phyloP scores from a whole-genome alignment of 2,113 vertebrate species.

The Hiodon tergisus region DNA sequence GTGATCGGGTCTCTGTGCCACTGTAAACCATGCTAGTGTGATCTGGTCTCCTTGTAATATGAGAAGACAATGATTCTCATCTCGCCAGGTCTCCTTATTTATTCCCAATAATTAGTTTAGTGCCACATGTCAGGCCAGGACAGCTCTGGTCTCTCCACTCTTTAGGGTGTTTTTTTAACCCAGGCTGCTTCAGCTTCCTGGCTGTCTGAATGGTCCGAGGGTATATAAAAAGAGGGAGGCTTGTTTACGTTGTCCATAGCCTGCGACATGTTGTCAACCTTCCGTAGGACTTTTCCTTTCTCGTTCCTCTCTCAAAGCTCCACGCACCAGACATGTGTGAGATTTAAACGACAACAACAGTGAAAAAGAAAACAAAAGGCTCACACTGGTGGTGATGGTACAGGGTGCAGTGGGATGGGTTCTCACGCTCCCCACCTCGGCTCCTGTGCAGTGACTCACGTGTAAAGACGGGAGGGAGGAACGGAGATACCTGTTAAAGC shows the following conservation, averaged over 20 bases:
- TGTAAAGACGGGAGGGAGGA: neutral
- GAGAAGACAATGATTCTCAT: neutral
- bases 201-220: slow-evolving; percentile 4
- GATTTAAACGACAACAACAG: slow-evolving; percentile 4
- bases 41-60: too few relatives aligned
- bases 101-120: neutral
- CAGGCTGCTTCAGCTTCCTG: neutral
- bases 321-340: slow-evolving; percentile 2
- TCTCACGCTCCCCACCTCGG: neutral
- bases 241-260: neutral
- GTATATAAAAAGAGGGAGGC: slow-evolving; percentile 8
- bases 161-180: neutral
- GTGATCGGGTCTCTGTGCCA: neutral
- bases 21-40: too few relatives aligned
- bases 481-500: too few relatives aligned
- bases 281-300: slow-evolving; percentile 11
- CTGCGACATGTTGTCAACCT: slow-evolving; percentile 6
- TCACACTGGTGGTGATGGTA: neutral
- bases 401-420: neutral
- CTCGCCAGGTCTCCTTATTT: neutral
- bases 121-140: too few relatives aligned
- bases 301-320: slow-evolving; percentile 7
- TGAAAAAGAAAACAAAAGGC: slow-evolving; percentile 6
- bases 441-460: slow-evolving; percentile 18
- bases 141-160: neutral